phyloP scores from a whole-genome alignment of 2,888 invertebrate genomes.

The Euplexia lucipara region DNA sequence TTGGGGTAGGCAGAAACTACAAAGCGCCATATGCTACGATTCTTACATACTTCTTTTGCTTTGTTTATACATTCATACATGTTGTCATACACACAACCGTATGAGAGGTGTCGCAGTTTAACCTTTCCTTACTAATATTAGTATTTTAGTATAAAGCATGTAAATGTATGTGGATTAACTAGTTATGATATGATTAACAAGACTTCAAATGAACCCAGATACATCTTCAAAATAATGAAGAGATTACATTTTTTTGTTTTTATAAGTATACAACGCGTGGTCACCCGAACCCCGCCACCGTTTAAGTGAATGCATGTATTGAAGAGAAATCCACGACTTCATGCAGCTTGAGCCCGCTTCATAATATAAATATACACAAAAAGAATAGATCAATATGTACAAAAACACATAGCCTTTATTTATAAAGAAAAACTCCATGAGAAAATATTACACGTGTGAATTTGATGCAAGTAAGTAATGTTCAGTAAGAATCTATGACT shows the following conservation, averaged over 20 bases:
- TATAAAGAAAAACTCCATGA: constrained; percentile 3
- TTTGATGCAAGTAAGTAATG: background rate
- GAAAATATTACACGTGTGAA: constrained; percentile 34
- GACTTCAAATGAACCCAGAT: too few relatives aligned
- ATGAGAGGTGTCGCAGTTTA: too few relatives aligned
- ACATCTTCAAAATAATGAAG: background rate
- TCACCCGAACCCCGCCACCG: constrained; percentile 56
- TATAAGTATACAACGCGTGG: constrained; percentile 32
- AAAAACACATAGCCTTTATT: constrained; percentile 27
- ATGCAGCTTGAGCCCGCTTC: constrained; percentile 57
- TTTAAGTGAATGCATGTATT: constrained; percentile 64
- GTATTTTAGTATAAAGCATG: too few relatives aligned
- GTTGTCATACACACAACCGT: too few relatives aligned
- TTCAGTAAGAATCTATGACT: too few relatives aligned
- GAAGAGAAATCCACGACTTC: constrained; percentile 60
- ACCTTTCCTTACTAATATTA: too few relatives aligned
- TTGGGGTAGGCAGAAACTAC: too few relatives aligned
- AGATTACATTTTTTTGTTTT: background rate
- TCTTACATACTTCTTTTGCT: too few relatives aligned
- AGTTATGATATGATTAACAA: too few relatives aligned
- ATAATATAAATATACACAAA: constrained; percentile 47
- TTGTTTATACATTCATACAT: too few relatives aligned
- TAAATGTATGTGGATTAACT: too few relatives aligned
- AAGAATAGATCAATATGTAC: constrained; percentile 45
- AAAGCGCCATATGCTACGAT: too few relatives aligned